Percentiles rank a stretch among this genome's conserved stretches.
Conservation (phyloP, 2,797 vertebrate genomes). For the Vireo griseus region DNA sequence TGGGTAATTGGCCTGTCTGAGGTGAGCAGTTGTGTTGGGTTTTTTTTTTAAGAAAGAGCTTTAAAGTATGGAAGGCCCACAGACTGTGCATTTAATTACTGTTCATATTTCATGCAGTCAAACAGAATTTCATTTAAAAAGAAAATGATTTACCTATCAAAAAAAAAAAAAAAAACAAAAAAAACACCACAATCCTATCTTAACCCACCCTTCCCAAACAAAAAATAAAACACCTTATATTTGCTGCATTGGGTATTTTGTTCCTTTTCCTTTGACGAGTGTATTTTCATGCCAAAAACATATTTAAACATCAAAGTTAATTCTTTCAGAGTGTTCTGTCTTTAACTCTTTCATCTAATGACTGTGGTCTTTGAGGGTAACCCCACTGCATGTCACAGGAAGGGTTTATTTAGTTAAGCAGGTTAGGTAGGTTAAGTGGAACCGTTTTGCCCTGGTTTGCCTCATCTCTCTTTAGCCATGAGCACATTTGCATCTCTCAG, state of each 20-base stretch:
- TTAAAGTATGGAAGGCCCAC: slow-evolving; percentile 84
- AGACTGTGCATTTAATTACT: slow-evolving; percentile 87
- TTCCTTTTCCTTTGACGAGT: neutral
- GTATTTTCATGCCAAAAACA: slow-evolving; percentile 41
- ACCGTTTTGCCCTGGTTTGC: neutral
- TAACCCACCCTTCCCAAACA: neutral
- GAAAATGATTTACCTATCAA: slow-evolving; percentile 76
- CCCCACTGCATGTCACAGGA: neutral
- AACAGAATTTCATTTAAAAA: slow-evolving; percentile 78
- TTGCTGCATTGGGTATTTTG: neutral
- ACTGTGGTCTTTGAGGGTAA: neutral
- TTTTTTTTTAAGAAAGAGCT: slow-evolving; percentile 71
- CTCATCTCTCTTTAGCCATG: neutral
- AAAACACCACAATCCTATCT: neutral
- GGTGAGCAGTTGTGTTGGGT: slow-evolving; percentile 75
- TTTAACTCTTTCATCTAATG: slow-evolving; percentile 63
- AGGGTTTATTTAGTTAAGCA: slow-evolving; percentile 34
- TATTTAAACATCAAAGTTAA: slow-evolving; percentile 57
- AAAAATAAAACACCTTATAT: slow-evolving; percentile 27
- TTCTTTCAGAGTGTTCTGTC: slow-evolving; percentile 48
- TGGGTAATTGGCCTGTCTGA: slow-evolving; percentile 87
- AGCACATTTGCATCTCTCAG: neutral
- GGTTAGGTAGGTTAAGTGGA: slow-evolving; percentile 53
- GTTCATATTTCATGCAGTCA: slow-evolving; percentile 84
- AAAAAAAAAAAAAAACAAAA: neutral